Conservation (phyloP, 2,888 invertebrate species). For the Podabrus alpinus region DNA sequence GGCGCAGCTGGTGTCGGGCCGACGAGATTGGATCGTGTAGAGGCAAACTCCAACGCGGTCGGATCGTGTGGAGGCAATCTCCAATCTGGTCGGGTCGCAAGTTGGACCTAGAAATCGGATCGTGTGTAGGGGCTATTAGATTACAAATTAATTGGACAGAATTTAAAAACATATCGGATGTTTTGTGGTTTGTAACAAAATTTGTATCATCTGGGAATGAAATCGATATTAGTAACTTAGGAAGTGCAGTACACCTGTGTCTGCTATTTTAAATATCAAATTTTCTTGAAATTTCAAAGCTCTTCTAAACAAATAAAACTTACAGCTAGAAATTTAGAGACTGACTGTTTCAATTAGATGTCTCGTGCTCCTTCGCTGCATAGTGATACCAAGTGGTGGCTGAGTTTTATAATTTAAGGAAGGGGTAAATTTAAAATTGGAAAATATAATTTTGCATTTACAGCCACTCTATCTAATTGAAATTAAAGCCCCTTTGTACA, state of each 20-base stretch:
- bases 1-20: no score
- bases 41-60: no score
- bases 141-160: neutral
- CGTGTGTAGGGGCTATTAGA: no score
- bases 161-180: neutral
- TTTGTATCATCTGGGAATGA: neutral
- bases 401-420: neutral
- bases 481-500: slow-evolving; percentile 18
- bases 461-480: slow-evolving; percentile 12
- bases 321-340: slow-evolving; percentile 7
- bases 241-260: neutral
- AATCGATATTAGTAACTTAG: neutral
- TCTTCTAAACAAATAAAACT: slow-evolving; percentile 17
- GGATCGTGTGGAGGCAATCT: no score
- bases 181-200: neutral
- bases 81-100: no score
- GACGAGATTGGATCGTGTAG: no score
- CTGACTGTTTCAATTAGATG: slow-evolving; percentile 22
- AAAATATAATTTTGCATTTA: slow-evolving; percentile 15
- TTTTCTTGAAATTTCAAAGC: neutral
- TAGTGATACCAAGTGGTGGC: slow-evolving; percentile 8
- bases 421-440: slow-evolving; percentile 9
- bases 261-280: neutral
- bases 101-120: no score
- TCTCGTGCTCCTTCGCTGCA: slow-evolving; percentile 4